Conservation (phyloP, 2,888 invertebrate species). For the Drosophila nigricruria region DNA sequence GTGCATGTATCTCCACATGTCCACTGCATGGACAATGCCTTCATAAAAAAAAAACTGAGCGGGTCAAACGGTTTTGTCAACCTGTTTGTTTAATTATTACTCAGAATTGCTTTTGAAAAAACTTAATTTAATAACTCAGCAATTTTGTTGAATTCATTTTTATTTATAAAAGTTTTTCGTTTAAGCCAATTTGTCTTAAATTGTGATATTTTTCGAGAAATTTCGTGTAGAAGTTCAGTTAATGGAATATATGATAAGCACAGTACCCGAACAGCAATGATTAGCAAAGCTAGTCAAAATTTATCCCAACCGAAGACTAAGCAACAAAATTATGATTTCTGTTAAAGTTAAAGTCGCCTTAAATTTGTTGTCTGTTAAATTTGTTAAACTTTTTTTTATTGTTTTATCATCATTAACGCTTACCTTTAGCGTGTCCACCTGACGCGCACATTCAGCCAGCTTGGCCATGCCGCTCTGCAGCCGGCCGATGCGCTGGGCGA, state of each 20-base stretch:
- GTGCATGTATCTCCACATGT: background rate
- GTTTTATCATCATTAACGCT: constrained; percentile 26
- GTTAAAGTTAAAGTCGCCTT: background rate
- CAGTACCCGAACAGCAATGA: too few relatives aligned
- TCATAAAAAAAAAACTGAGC: constrained; percentile 4
- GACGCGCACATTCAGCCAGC: constrained; percentile 93
- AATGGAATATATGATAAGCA: background rate
- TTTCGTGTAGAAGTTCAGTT: too few relatives aligned
- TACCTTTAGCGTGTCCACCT: constrained; percentile 94
- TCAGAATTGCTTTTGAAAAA: background rate
- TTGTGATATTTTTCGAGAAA: background rate
- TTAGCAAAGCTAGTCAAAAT: too few relatives aligned
- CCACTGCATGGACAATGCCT: background rate
- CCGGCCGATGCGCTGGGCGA: constrained; percentile 91
- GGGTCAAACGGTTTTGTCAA: constrained; percentile 9
- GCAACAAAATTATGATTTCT: too few relatives aligned
- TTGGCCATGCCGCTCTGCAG: constrained; percentile 96
- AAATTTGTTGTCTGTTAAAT: background rate
- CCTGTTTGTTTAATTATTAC: constrained; percentile 1
- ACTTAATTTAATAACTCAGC: background rate
- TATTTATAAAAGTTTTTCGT: background rate
- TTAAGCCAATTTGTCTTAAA: background rate
- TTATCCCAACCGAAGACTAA: too few relatives aligned
- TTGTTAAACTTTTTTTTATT: background rate
- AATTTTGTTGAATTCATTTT: background rate